These are phyloP conservation scores for Melanotaenia trifasciata DNA, from an alignment of 2,797 vertebrate species.

Conservation along the genomic window DNA sequence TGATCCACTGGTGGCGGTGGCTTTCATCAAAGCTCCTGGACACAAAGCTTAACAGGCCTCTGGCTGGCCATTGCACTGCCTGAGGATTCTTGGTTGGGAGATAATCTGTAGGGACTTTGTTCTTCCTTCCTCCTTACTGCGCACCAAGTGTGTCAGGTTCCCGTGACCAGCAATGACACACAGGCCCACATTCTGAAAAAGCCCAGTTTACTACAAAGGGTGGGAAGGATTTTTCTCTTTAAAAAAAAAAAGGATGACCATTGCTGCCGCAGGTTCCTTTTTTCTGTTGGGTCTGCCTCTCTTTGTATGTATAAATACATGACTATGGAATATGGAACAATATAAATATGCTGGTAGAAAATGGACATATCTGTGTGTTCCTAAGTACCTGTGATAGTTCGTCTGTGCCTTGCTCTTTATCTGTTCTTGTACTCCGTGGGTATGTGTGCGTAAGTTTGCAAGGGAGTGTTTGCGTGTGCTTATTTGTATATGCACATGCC, in stretches of 20 bases:
- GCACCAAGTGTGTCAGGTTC: slow-evolving; percentile 64
- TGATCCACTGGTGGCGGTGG: slow-evolving; percentile 52
- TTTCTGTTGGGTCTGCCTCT: slow-evolving; percentile 5
- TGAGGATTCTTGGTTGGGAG: slow-evolving; percentile 49
- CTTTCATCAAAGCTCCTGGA: slow-evolving; percentile 48
- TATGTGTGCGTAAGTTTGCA: slow-evolving; percentile 31
- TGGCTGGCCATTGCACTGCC: slow-evolving; percentile 44
- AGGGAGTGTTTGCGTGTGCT: slow-evolving; percentile 18
- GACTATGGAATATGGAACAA: slow-evolving; percentile 1
- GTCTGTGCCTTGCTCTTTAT: not conserved
- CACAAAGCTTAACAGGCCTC: slow-evolving; percentile 53
- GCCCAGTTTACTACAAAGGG: slow-evolving; percentile 48
- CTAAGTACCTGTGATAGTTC: not conserved
- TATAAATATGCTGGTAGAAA: not conserved
- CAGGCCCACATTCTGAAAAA: slow-evolving; percentile 71
- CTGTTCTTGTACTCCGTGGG: not conserved
- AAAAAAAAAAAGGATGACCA: slow-evolving; percentile 27
- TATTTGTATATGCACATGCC: slow-evolving; percentile 28
- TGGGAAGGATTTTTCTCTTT: slow-evolving; percentile 38
- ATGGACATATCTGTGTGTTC: not conserved
- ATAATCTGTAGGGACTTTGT: slow-evolving; percentile 61
- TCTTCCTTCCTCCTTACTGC: slow-evolving; percentile 46
- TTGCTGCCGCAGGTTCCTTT: slow-evolving; percentile 20
- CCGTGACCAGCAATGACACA: slow-evolving; percentile 64
- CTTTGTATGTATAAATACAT: slow-evolving; percentile 14